A percentile compares a stretch with the other conserved stretches of the same genome.
Conservation (phyloP, 2,888 invertebrate species). For the Drosophila acutilabella region DNA sequence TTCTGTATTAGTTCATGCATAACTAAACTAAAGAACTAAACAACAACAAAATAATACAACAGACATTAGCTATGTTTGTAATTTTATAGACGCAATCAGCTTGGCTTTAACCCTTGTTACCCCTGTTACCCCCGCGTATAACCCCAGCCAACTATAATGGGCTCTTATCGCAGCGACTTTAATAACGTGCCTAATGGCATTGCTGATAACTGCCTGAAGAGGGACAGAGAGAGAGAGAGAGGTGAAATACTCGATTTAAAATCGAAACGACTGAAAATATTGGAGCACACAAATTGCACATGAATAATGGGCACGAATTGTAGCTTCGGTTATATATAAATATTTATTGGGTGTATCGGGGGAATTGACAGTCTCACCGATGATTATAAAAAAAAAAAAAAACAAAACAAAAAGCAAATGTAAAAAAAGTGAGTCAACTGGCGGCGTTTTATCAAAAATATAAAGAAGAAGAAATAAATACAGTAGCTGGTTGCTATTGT, state of each 20-base stretch:
- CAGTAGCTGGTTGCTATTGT: conserved; percentile 37
- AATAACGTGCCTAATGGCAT: conserved; percentile 69
- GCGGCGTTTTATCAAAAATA: conserved; percentile 48
- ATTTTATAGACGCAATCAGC: conserved; percentile 47
- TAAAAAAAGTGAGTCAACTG: conserved; percentile 62
- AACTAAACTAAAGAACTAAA: conserved; percentile 8
- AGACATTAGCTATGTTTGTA: conserved; percentile 62
- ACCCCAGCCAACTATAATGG: conserved; percentile 37
- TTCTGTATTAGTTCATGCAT: conserved; percentile 9
- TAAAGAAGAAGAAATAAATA: conserved; percentile 3
- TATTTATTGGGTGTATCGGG: conserved; percentile 6
- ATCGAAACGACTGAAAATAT: conserved; percentile 41
- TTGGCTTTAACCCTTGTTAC: conserved; percentile 23
- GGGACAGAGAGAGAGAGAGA: not conserved
- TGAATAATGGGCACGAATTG: conserved; percentile 33
- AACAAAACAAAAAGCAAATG: not conserved
- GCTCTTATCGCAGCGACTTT: conserved; percentile 64
- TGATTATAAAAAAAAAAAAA: conserved; percentile 17
- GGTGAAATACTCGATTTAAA: conserved; percentile 47
- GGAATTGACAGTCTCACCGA: conserved; percentile 35
- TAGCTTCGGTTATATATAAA: not conserved
- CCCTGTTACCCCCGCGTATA: conserved; percentile 6
- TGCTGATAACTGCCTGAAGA: conserved; percentile 43
- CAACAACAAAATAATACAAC: conserved; percentile 37
- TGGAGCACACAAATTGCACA: conserved; percentile 40